These are phyloP conservation scores for Calidris pygmaea DNA, from an alignment of 2,113 vertebrate genomes.

Conservation along the genomic window DNA sequence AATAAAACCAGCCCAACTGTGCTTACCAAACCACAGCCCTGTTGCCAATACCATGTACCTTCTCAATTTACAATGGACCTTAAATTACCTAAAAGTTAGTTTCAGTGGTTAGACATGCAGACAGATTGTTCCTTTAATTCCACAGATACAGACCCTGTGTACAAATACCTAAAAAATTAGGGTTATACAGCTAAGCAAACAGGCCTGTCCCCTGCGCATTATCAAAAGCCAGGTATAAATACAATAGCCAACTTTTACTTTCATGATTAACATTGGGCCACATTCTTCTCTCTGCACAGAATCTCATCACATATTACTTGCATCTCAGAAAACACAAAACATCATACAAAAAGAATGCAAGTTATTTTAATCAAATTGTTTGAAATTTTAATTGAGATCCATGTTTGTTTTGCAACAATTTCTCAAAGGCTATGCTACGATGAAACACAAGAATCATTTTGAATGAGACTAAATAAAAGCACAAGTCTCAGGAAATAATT, in stretches of 20 bases:
- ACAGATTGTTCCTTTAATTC: not conserved
- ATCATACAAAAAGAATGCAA: not conserved
- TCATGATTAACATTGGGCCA: not conserved
- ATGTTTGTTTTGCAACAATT: not conserved
- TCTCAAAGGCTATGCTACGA: not conserved
- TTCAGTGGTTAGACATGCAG: not conserved
- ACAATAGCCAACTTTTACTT: not conserved
- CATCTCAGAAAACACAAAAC: not conserved
- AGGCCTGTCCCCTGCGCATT: not conserved
- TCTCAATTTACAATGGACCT: not conserved
- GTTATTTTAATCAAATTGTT: not conserved
- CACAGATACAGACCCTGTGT: not conserved
- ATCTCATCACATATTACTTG: not conserved
- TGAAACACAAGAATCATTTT: not conserved
- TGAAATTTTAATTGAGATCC: conserved; percentile 11
- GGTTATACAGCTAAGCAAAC: not conserved
- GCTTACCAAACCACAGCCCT: not conserved
- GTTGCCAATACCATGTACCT: not conserved
- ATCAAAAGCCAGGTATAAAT: not conserved
- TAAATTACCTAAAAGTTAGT: not conserved
- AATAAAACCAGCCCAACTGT: not conserved
- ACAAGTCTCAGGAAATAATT: not conserved
- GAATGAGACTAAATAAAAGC: not conserved
- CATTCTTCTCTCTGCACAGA: not conserved
- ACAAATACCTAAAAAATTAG: not conserved